Evolutionary conservation across 2,888 invertebrate species (phyloP), one percentile per base, ranked within the genome.

Genomic region (Lomographa bimaculata): DNA sequence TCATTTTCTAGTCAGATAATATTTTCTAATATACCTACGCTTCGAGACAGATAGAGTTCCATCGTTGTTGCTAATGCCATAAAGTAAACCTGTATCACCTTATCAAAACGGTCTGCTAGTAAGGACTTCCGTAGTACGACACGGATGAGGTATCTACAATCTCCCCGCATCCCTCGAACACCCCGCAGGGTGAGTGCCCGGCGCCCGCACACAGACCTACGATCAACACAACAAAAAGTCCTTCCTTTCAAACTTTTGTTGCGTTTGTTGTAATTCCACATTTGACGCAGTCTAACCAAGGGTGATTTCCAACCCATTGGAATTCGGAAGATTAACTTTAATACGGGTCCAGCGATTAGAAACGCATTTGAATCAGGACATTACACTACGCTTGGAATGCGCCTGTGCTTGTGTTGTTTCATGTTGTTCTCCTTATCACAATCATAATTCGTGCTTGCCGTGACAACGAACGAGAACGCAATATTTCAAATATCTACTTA

Each of bases 141-240:
- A 51, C 56, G 63, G 59, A 59, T 63, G 54, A 54, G 39, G 32
- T 42, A 37, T 29, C n/a, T n/a, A n/a, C n/a, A 24, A 26, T 19
- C 30, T 44, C 54, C 50, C 39, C 54, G 24, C 47, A 43, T 43
- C 52, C 49, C 27, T 41, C 34, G 25, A 32, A 39, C 46, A 37
- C 53, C 52, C 50, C 57, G 54, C 59, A 62, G 71, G 71, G 72
- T 76, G 67, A 74, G 60, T 71, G 73, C 53, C 74, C 76, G 65
- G 56, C 56, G 53, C 57, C 58, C 57, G 49, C 60, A 63, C 60
- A 54, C 60, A 59, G 57, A 53, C 57, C 59, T 57, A 56, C 52
- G 54, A 62, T 57, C 61, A 52, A 56, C 42, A 32, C 45, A 48
- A 69, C 59, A 66, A 70, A 74, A 69, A 63, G 59, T 60, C 50